Evolutionary conservation across 2,888 invertebrate species (phyloP).

Genomic region (Morinoia aosen): DNA sequence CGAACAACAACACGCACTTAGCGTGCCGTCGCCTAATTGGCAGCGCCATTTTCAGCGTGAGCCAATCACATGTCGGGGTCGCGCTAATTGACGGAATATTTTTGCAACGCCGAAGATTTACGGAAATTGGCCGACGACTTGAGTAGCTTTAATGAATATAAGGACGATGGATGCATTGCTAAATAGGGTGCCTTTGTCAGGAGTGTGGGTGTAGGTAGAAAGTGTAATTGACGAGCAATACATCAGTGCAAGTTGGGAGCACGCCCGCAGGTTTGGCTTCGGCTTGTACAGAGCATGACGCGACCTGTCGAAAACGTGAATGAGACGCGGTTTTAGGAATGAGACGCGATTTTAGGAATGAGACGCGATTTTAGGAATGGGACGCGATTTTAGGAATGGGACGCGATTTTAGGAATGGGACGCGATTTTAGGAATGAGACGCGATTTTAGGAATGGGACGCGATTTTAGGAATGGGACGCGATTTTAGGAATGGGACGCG

Average conservation of each 20-base stretch:
- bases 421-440: no score
- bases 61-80: background rate
- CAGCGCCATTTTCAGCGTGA: background rate
- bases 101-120: background rate
- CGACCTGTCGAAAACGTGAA: background rate
- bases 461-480: no score
- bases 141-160: background rate
- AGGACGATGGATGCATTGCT: constrained; percentile 6
- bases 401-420: no score
- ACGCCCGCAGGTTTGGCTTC: background rate
- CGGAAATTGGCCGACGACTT: background rate
- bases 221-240: background rate
- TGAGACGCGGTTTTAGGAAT: background rate
- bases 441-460: no score
- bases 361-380: no score
- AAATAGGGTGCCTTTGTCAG: constrained; percentile 35
- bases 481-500: no score
- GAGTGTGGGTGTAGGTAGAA: constrained; percentile 32
- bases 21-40: background rate
- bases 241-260: background rate
- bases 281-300: background rate
- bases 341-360: no score
- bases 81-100: constrained; percentile 1
- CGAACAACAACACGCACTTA: no score
- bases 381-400: no score